A percentile compares a stretch with the other conserved stretches of the same genome.
These are phyloP conservation scores for Drosophila micromelanica DNA, from an alignment of 1,140 invertebrate species.

Conservation along the genomic window DNA sequence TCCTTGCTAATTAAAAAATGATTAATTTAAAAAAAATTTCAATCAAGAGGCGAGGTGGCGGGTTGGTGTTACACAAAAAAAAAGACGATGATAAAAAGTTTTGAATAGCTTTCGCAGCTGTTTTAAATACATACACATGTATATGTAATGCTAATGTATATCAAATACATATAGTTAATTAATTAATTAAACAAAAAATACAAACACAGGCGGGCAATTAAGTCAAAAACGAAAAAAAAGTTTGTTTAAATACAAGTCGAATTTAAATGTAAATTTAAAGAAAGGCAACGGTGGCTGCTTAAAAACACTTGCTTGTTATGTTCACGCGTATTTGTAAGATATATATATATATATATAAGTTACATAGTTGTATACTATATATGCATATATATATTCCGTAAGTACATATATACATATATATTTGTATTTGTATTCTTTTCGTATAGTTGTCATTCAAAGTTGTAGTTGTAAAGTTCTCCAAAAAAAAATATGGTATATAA, in stretches of 20 bases:
- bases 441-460: slow-evolving; percentile 44
- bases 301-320: slow-evolving; percentile 62
- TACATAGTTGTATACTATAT: slow-evolving; percentile 33
- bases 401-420: slow-evolving; percentile 34
- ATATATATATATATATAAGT: slow-evolving; percentile 56
- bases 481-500: slow-evolving; percentile 35
- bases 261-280: slow-evolving; percentile 47
- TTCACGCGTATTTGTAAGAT: slow-evolving; percentile 36
- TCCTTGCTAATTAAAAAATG: slow-evolving; percentile 41
- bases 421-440: slow-evolving; percentile 35
- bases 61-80: neutral
- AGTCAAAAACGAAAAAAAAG: slow-evolving; percentile 31
- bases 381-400: slow-evolving; percentile 25
- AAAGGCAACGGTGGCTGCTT: slow-evolving; percentile 76
- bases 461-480: slow-evolving; percentile 59
- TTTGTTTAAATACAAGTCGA: slow-evolving; percentile 27
- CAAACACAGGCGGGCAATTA: slow-evolving; percentile 45
- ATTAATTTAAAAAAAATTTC: neutral
- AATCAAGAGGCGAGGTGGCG: slow-evolving; percentile 10
- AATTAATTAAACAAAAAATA: slow-evolving; percentile 51
- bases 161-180: slow-evolving; percentile 62
- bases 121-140: slow-evolving; percentile 38
- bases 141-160: slow-evolving; percentile 43
- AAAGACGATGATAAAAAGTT: slow-evolving; percentile 7
- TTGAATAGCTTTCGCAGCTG: slow-evolving; percentile 30